Conservation (phyloP, 2,113 vertebrate genomes). For the Mandrillus leucophaeus region DNA sequence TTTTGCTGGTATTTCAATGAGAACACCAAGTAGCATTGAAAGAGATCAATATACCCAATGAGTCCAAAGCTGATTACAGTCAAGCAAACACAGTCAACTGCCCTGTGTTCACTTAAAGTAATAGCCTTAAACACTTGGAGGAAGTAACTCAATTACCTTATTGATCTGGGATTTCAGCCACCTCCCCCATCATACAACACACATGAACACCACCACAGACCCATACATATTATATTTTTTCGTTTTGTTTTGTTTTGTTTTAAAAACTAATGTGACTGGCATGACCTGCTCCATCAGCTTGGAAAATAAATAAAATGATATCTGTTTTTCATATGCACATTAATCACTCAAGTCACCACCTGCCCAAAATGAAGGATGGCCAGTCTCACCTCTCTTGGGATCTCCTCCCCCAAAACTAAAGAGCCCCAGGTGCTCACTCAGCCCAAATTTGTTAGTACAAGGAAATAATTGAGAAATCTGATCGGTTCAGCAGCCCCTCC, state of each 20-base stretch:
- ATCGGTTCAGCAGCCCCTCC: neutral
- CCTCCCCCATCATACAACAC: neutral
- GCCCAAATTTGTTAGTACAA: neutral
- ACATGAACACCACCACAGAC: neutral
- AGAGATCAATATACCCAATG: neutral
- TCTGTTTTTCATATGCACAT: neutral
- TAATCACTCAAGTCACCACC: neutral
- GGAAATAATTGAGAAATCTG: neutral
- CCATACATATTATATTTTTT: neutral
- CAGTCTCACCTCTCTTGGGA: neutral
- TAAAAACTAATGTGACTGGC: neutral
- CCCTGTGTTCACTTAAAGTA: slow-evolving; percentile 42
- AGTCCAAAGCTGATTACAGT: slow-evolving; percentile 36
- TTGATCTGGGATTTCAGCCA: slow-evolving; percentile 18
- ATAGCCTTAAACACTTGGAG: slow-evolving; percentile 28
- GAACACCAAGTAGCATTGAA: neutral
- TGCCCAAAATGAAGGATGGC: neutral
- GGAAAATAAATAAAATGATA: neutral
- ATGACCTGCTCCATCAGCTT: neutral
- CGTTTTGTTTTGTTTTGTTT: neutral
- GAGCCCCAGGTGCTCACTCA: neutral
- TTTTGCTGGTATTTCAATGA: neutral
- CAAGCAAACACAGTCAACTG: neutral
- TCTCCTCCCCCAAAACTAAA: neutral
- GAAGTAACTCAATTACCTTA: slow-evolving; percentile 53